Base-by-base conservation (phyloP, 2,113 vertebrate genomes). In the Halcyon malimbica region DNA sequence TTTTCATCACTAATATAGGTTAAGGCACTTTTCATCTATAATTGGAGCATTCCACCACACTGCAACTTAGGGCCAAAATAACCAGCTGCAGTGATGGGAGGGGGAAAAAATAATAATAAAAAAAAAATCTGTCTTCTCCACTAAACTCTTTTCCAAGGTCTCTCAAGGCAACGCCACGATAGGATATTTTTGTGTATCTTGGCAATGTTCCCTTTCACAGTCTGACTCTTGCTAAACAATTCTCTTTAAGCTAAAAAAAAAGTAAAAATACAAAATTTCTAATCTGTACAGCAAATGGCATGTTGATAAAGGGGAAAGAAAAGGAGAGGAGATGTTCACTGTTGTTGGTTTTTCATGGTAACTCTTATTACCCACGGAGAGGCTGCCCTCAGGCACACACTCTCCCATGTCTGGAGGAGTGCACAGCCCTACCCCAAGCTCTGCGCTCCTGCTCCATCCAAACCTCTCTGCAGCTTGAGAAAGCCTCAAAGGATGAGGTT, bases 321-420 rank as follows among this genome's bases (percentile, higher is more conserved):
- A 69, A 21, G 15, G 17, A 80, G 29, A 80, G 29, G 41, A 73
- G 21, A 59, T 28, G 31, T 13, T 78, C 20, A 29, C 39, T 25
- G 5, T 5, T 35, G 25, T 5, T 23, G n/a, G 1, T 18, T 59
- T 39, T 65, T 16, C 1, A 1, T 20, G 25, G 42, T 31, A 54
- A 70, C 37, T 67, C 17, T 37, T 42, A 21, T 14, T 39, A 21
- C 9, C 18, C 44, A 48, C 44, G 33, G 2, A 79, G 16, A 29
- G 3, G 7, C 2, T 9, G 46, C 13, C 25, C 57, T 62, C 16
- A 50, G 74, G n/a, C 33, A 28, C 56, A 33, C 9, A 8, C 2
- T 8, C 31, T 20, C 4, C 35, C 25, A 3, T 1, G 6, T 24
- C 23, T 42, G 0, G 3, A 41, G 31, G 17, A n/a, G 19, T 1